phyloP scores from a whole-genome alignment of 1,140 invertebrate species.

The Meloidogyne chitwoodi region DNA sequence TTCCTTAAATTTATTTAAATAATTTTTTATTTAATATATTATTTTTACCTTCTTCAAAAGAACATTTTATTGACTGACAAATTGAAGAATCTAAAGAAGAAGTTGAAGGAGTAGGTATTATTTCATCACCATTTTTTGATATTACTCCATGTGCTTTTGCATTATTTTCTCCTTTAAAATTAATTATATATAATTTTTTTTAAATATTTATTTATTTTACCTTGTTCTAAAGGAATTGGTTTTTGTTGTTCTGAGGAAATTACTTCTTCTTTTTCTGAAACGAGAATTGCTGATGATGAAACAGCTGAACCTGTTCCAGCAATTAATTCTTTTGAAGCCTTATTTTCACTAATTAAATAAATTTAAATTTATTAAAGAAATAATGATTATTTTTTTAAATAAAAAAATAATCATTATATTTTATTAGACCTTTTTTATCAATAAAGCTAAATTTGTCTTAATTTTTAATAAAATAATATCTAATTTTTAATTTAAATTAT shows the following conservation, averaged over 20 bases:
- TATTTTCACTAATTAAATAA: not conserved
- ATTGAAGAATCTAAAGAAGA: conserved; percentile 12
- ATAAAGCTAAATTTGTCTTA: too few species aligned
- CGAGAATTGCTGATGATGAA: not conserved
- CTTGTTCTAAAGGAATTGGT: not conserved
- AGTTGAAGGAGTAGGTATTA: not conserved
- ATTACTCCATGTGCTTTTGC: not conserved
- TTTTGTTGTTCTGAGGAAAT: not conserved
- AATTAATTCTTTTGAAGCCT: not conserved
- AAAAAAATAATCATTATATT: too few species aligned
- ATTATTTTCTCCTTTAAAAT: conserved; percentile 14
- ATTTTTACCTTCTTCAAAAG: conserved; percentile 50
- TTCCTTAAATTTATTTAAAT: conserved; percentile 34
- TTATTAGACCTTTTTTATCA: too few species aligned
- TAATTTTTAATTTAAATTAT: too few species aligned
- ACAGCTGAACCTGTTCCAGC: not conserved
- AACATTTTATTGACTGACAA: conserved; percentile 51
- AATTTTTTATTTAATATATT: not conserved
- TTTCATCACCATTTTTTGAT: not conserved
- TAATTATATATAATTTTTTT: not conserved
- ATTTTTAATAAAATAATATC: too few species aligned
- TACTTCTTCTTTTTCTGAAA: not conserved
- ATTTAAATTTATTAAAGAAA: too few species aligned
- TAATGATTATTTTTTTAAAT: too few species aligned
- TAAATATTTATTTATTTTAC: not conserved